Evolutionary conservation across 2,888 invertebrate species (phyloP).

Genomic region (Folsomia candida): DNA sequence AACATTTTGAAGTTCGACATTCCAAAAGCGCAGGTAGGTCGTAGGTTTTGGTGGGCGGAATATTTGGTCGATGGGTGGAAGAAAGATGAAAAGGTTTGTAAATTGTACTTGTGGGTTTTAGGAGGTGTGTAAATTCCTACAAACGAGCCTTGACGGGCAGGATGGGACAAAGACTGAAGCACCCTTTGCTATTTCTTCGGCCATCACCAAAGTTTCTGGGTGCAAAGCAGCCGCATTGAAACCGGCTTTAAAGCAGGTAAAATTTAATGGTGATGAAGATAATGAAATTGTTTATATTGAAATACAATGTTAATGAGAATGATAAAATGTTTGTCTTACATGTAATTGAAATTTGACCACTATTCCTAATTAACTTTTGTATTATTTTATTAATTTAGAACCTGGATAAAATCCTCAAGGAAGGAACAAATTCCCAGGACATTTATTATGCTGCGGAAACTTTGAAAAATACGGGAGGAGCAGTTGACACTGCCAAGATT

Average conservation of each 20-base stretch:
- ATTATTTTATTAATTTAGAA: slow-evolving; percentile 23
- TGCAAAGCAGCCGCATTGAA: slow-evolving; percentile 43
- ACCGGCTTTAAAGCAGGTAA: slow-evolving; percentile 43
- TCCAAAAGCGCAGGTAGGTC: slow-evolving; percentile 42
- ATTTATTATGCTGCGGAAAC: slow-evolving; percentile 42
- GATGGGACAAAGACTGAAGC: slow-evolving; percentile 45
- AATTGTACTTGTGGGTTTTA: slow-evolving; percentile 12
- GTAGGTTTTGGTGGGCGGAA: background rate
- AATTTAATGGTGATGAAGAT: background rate
- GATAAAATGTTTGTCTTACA: no score
- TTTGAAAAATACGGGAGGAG: slow-evolving; percentile 30
- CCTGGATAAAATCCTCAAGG: slow-evolving; percentile 41
- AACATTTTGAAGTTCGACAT: slow-evolving; percentile 36
- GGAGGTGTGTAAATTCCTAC: slow-evolving; percentile 47
- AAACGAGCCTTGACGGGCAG: slow-evolving; percentile 36
- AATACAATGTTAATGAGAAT: background rate
- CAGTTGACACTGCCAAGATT: slow-evolving; percentile 44
- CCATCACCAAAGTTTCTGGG: slow-evolving; percentile 34
- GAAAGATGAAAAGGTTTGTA: background rate
- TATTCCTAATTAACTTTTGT: background rate
- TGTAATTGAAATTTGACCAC: no score
- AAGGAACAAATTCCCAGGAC: slow-evolving; percentile 43
- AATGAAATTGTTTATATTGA: no score
- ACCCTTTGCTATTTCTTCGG: slow-evolving; percentile 36
- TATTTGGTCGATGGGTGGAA: background rate